Base-by-base conservation (phyloP, 2,113 vertebrate genomes). In the Taurulus bubalis region DNA sequence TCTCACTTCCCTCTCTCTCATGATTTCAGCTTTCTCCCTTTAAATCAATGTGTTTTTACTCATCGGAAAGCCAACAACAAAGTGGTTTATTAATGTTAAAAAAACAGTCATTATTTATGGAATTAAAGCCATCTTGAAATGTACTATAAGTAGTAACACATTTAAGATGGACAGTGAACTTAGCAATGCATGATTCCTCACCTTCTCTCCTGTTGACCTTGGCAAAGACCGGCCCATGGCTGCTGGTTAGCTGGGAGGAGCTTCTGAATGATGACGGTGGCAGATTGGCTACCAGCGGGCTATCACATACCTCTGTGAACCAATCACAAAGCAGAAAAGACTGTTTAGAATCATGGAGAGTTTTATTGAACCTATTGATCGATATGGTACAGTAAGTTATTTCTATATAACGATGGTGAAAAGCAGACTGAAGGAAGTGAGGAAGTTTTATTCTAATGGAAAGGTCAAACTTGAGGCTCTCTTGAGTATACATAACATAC, bases 161-260 rank as follows among this genome's bases (percentile, higher is more conserved):
- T 65, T 78, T n/a, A 26, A 24, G 32, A 12, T 63, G 38, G 45
- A 56, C 42, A 55, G n/a, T 6, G 45, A 14, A 47, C 18, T 34
- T 10, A 58, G 18, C 9, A 76, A 38, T 34, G 4, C 82, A 65
- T 38, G n/a, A 63, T 34, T 67, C 71, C 96, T 97, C 90, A 99
- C 98, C 98, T 90, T 97, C 96, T 95, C 96, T 91, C 79, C 95
- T 95, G 95, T 98, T 98, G 94, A 99, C 96, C 83, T 97, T 98
- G 32, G 96, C 97, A 75, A 95, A 97, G 81, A 95, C 96, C 6
- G 96, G 92, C 26, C 95, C 96, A 66, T 97, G 95, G 65, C 94
- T 94, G 85, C 93, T 95, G 81, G 92, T 95, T 70, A 97, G 87
- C 85, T 96, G 95, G 64, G 98, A 98, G 24, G 98, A 99, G 89